These are phyloP conservation scores for Cantharis lateralis DNA, from an alignment of 2,888 invertebrate genomes.

Conservation along the genomic window DNA sequence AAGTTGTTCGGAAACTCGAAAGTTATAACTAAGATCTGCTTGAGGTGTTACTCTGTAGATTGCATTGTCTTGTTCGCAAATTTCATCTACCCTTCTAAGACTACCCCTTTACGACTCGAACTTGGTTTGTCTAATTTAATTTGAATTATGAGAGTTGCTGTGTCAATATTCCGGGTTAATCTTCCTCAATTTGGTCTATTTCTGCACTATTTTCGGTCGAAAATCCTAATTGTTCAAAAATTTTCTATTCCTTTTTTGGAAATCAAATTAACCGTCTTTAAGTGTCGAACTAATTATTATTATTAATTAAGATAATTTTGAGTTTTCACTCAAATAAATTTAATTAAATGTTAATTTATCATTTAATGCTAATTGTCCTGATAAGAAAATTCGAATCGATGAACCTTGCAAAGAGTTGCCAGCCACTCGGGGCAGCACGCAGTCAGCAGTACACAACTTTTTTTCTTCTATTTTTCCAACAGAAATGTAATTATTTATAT, in stretches of 20 bases:
- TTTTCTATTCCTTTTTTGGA: no score
- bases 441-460: neutral
- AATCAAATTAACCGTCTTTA: neutral
- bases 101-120: neutral
- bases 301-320: neutral
- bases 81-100: conserved; percentile 5
- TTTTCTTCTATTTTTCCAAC: neutral
- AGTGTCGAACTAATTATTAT: neutral
- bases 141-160: conserved; percentile 21
- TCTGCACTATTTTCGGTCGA: neutral
- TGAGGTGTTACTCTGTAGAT: conserved; percentile 10
- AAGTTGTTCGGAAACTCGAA: neutral
- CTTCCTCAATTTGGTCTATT: conserved; percentile 1
- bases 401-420: neutral
- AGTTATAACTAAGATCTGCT: conserved; percentile 8
- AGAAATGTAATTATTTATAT: neutral
- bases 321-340: neutral
- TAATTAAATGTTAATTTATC: neutral
- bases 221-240: neutral
- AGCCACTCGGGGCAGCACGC: neutral
- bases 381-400: neutral
- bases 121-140: conserved; percentile 20
- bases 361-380: neutral
- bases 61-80: conserved; percentile 18
- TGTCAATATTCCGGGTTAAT: conserved; percentile 21